phyloP scores from a whole-genome alignment of 2,113 vertebrate genomes.

The Laticauda laticaudata region DNA sequence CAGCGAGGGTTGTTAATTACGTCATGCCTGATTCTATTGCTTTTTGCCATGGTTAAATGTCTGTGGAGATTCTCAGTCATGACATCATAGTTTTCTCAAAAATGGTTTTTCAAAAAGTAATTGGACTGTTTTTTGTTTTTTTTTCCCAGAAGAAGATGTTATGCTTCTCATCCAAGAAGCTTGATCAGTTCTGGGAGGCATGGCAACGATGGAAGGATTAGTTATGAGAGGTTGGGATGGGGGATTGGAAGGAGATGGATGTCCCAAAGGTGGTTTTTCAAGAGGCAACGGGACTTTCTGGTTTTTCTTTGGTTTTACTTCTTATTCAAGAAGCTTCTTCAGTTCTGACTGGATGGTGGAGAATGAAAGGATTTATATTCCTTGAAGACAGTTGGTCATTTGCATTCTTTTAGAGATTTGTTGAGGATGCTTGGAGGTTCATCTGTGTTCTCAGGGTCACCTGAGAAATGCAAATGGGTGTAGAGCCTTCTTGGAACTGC shows the following conservation, averaged over 20 bases:
- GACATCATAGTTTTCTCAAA: neutral
- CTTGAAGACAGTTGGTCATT: no score
- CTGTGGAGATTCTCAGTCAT: neutral
- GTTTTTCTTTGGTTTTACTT: no score
- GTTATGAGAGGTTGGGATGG: neutral
- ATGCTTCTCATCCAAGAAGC: neutral
- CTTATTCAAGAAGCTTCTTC: no score
- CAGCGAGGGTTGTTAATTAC: neutral
- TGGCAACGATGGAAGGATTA: neutral
- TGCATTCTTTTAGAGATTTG: no score
- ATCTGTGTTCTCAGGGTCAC: no score
- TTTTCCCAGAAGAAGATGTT: neutral
- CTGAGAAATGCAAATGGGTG: no score
- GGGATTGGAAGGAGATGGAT: neutral
- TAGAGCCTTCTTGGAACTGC: no score
- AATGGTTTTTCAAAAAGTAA: neutral
- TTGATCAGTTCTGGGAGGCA: neutral
- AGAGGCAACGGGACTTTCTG: no score
- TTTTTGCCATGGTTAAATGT: neutral
- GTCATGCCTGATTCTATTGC: neutral
- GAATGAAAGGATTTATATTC: no score
- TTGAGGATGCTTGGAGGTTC: no score
- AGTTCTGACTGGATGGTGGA: no score
- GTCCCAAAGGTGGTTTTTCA: no score
- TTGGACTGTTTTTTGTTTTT: neutral